Percentiles rank a stretch among this genome's conserved stretches.
phyloP scores from a whole-genome alignment of 1,140 invertebrate species.

The Aphelinus certus region DNA sequence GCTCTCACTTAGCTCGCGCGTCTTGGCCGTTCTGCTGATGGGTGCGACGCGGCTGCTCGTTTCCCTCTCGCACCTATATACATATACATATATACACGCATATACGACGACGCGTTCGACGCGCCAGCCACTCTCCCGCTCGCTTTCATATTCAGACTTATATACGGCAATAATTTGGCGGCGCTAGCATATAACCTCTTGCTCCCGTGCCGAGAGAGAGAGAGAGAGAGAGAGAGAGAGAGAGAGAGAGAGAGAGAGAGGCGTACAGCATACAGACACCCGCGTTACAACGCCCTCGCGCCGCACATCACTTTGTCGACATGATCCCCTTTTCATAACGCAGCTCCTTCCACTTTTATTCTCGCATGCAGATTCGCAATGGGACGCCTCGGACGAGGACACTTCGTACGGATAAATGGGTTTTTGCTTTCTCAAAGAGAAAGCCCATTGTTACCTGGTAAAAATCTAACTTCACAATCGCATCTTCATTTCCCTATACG shows the following conservation, averaged over 20 bases:
- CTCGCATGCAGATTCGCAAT: neutral
- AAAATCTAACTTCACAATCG: too few relatives aligned
- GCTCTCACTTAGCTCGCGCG: conserved; percentile 33
- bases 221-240: conserved; percentile 24
- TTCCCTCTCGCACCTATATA: conserved; percentile 19
- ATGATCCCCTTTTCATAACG: conserved; percentile 37
- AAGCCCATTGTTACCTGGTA: too few relatives aligned
- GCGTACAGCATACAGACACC: too few relatives aligned
- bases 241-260: too few relatives aligned
- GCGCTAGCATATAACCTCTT: conserved; percentile 56
- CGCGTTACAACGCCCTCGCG: neutral
- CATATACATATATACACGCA: neutral
- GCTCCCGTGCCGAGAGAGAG: conserved; percentile 37
- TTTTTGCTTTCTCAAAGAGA: too few relatives aligned
- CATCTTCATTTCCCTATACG: too few relatives aligned
- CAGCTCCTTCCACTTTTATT: conserved; percentile 2
- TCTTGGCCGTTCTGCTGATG: conserved; percentile 44
- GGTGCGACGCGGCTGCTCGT: conserved; percentile 36
- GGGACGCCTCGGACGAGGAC: too few relatives aligned
- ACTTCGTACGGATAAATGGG: too few relatives aligned
- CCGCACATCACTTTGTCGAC: conserved; percentile 28
- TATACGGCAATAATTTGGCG: conserved; percentile 65
- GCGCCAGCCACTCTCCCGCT: conserved; percentile 53
- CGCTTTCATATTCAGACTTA: conserved; percentile 67
- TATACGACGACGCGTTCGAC: neutral